A percentile compares a stretch with the other conserved stretches of the same genome.
Conservation (phyloP, 2,113 vertebrate species). For the Lucifuga dentata region DNA sequence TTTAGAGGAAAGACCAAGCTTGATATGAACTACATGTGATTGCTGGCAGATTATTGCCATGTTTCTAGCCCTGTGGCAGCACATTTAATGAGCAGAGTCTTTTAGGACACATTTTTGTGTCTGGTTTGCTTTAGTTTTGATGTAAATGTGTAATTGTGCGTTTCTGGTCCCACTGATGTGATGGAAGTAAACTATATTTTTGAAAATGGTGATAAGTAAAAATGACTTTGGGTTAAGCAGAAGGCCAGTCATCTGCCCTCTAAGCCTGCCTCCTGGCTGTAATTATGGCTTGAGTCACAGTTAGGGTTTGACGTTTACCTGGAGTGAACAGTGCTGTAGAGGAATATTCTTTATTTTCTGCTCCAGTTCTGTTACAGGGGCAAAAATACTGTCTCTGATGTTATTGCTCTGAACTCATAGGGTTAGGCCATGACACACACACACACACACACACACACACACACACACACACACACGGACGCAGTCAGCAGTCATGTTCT, state of each 20-base stretch:
- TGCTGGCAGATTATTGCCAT: slow-evolving; percentile 33
- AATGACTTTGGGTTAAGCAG: slow-evolving; percentile 39
- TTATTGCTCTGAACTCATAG: slow-evolving; percentile 57
- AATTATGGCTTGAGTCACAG: slow-evolving; percentile 45
- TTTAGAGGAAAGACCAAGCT: slow-evolving; percentile 26
- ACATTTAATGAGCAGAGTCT: slow-evolving; percentile 8
- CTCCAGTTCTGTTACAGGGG: slow-evolving; percentile 48
- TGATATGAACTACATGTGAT: slow-evolving; percentile 54
- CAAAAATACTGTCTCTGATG: slow-evolving; percentile 59
- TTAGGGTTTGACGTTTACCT: slow-evolving; percentile 56
- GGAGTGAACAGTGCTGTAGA: slow-evolving; percentile 36
- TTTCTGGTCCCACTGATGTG: slow-evolving; percentile 14
- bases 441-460: slow-evolving; percentile 7
- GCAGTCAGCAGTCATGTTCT: slow-evolving; percentile 72
- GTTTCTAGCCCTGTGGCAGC: neutral
- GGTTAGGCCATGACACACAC: slow-evolving; percentile 53
- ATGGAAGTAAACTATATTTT: slow-evolving; percentile 12
- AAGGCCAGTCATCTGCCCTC: slow-evolving; percentile 27
- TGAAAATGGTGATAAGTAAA: slow-evolving; percentile 21
- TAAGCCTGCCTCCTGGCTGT: slow-evolving; percentile 23
- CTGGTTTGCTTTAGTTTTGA: slow-evolving; percentile 4
- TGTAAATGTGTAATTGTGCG: slow-evolving; percentile 7
- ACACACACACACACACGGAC: slow-evolving; percentile 11
- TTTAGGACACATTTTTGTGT: slow-evolving; percentile 2
- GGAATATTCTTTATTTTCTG: slow-evolving; percentile 50